phyloP scores from a whole-genome alignment of 2,888 invertebrate genomes.

The Heteromurus nitidus region DNA sequence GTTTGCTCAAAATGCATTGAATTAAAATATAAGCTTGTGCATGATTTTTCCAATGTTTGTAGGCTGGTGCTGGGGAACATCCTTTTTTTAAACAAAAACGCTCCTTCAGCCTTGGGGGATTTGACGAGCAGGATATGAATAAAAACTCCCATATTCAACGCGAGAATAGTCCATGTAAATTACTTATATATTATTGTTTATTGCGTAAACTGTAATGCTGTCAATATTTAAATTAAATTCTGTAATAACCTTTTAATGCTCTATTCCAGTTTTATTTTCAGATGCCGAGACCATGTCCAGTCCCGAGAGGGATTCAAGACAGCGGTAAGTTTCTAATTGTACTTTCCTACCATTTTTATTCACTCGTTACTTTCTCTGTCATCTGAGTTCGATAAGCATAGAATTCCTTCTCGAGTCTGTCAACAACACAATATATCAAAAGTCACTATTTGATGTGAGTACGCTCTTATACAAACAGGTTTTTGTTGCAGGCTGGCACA shows the following conservation, averaged over 20 bases:
- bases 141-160: constrained; percentile 45
- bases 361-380: no score
- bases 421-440: no score
- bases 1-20: no score
- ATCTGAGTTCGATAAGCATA: no score
- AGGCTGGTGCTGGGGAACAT: constrained; percentile 62
- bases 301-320: constrained; percentile 7
- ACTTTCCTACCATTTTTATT: no score
- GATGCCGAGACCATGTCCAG: constrained; percentile 29
- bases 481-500: constrained; percentile 12
- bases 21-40: no score
- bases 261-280: constrained; percentile 37
- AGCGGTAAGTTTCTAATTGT: constrained; percentile 29
- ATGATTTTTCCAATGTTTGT: constrained; percentile 1
- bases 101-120: constrained; percentile 60
- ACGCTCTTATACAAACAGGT: no score
- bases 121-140: constrained; percentile 64
- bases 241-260: neutral
- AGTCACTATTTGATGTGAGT: no score
- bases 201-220: no score
- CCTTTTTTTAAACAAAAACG: constrained; percentile 58
- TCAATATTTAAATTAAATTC: neutral
- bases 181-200: neutral
- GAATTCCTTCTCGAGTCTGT: no score
- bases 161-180: constrained; percentile 42